Evolutionary conservation across 2,113 vertebrate genomes (phyloP).

Genomic region (Neofelis nebulosa): DNA sequence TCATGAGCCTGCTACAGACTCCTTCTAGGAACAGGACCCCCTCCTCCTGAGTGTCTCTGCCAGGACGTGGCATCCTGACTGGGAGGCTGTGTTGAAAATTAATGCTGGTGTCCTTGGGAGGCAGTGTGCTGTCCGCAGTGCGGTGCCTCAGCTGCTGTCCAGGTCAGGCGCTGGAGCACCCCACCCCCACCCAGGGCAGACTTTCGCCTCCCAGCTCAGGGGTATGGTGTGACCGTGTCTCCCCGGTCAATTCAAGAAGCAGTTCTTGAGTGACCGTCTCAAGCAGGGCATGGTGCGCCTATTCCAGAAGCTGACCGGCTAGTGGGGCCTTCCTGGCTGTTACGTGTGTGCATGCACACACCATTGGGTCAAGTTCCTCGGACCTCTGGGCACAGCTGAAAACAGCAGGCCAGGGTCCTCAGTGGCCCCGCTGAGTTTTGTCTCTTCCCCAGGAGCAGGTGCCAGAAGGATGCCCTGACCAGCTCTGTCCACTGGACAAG

Average conservation of each 20-base stretch:
- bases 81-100: not conserved
- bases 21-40: not conserved
- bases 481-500: slow-evolving; percentile 92
- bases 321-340: not conserved
- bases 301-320: not conserved
- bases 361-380: not conserved
- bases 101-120: not conserved
- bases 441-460: slow-evolving; percentile 88
- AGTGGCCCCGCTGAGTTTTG: not conserved
- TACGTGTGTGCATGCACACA: fast-evolving
- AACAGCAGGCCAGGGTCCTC: not conserved
- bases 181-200: not conserved
- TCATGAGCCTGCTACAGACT: not conserved
- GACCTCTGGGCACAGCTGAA: not conserved
- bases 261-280: not conserved
- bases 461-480: slow-evolving; percentile 89
- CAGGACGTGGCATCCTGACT: not conserved
- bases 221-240: not conserved
- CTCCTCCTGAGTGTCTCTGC: not conserved
- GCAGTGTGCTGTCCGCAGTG: not conserved
- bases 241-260: not conserved
- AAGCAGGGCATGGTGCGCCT: not conserved
- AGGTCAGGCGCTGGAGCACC: not conserved
- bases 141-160: too few species aligned
- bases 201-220: not conserved